Evolutionary conservation across 2,113 vertebrate species (phyloP), one percentile per base, ranked within the genome.

Genomic region (Noturus placidus): DNA sequence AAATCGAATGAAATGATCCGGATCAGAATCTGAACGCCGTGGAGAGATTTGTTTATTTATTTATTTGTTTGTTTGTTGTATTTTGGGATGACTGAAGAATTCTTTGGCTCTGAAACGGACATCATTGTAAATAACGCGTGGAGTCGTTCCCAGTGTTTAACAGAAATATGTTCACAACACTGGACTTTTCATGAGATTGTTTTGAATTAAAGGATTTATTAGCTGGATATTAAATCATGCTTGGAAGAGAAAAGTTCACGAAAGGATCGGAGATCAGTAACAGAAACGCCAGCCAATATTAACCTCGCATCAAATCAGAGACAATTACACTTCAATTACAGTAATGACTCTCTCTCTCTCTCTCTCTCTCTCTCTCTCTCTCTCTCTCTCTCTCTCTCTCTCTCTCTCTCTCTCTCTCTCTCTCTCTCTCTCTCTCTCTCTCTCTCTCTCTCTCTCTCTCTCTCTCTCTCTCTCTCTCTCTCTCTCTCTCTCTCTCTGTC

Each of bases 161-260:
- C 69, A 42, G 82, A 22, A 25, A 54, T 30, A 67, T n/a, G 59
- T 77, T 57, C 35, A 63, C 80, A 78, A 13, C 33, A 65, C 33
- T 46, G 30, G 59, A 22, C 46, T 82, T 89, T 35, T 89, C 33
- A 72, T 88, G 90, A 83, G 86, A 91, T 87, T 87, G 90, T 91
- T 84, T 90, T 74, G 90, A 89, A 90, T 84, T 79, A 85, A 86
- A 91, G 90, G 89, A 91, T 92, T 87, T 89, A 93, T 93, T 92
- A 94, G 87, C 78, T 90, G 89, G 90, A 92, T 93, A 93, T 94
- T 91, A 93, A 90, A 92, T 94, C 90, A 93, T 93, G 91, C 93
- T 94, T 93, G 93, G 91, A 91, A 84, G 91, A 90, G 92, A 94
- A 93, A 93, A 91, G 91, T 93, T 94, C 93, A 93, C 81, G 88